Percentiles rank a stretch among this genome's conserved stretches.
These are phyloP conservation scores for Brachionichthys hirsutus DNA, from an alignment of 2,113 vertebrate genomes.

Conservation along the genomic window DNA sequence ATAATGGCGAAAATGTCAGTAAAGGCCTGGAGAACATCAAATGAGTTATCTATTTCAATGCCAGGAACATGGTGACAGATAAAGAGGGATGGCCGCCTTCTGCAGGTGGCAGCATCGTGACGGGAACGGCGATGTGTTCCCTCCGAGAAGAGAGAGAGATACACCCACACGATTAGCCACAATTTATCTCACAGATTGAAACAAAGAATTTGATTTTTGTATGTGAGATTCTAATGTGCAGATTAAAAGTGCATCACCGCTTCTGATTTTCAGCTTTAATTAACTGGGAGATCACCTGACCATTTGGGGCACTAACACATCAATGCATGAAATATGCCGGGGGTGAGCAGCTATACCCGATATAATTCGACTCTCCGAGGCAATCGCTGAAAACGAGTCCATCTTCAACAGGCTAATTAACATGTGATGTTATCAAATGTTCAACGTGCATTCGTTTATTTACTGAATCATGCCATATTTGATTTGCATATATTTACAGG, in stretches of 20 bases:
- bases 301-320: constrained; percentile 10
- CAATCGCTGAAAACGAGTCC: constrained; percentile 17
- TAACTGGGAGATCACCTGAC: not conserved
- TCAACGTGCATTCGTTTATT: constrained; percentile 16
- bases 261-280: constrained; percentile 4
- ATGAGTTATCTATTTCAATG: constrained; percentile 62
- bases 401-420: constrained; percentile 38
- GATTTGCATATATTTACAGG: too few species aligned
- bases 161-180: too few species aligned
- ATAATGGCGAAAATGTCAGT: constrained; percentile 7
- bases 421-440: constrained; percentile 5
- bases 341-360: constrained; percentile 1
- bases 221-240: too few species aligned
- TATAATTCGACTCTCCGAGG: constrained; percentile 11
- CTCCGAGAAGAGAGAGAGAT: too few species aligned
- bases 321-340: constrained; percentile 4
- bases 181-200: too few species aligned
- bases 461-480: not conserved
- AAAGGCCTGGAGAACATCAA: constrained; percentile 37
- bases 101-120: constrained; percentile 1
- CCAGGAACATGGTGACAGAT: constrained; percentile 48
- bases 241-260: too few species aligned
- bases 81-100: constrained; percentile 22
- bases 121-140: too few species aligned
- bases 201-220: too few species aligned